Conservation (phyloP, 2,113 vertebrate species). For the Cyrtonyx montezumae region DNA sequence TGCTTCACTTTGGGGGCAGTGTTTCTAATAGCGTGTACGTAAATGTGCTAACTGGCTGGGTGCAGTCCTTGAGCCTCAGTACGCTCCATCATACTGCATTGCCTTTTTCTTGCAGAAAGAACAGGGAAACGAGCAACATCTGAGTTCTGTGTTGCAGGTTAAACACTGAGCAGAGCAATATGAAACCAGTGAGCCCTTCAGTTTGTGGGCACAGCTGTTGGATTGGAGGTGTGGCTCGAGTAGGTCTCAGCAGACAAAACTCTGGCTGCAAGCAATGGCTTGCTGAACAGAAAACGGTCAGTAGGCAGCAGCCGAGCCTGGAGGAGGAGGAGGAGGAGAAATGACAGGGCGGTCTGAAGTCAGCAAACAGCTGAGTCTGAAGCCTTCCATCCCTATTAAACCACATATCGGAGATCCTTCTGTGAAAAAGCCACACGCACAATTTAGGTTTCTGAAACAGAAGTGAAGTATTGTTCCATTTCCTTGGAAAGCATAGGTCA, state of each 20-base stretch:
- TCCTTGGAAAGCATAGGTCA: conserved; percentile 47
- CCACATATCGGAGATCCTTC: neutral
- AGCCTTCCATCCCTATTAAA: neutral
- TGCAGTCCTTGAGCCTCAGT: neutral
- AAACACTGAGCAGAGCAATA: neutral
- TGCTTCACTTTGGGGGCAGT: neutral
- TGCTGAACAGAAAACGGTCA: neutral
- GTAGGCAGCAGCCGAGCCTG: neutral
- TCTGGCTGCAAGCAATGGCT: neutral
- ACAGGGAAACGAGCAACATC: neutral
- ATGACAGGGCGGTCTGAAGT: neutral
- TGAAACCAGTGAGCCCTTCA: neutral
- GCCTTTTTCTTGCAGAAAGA: neutral
- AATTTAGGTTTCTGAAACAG: conserved; percentile 11
- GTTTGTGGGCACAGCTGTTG: neutral
- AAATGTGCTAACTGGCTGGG: neutral
- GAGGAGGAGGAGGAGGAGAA: neutral
- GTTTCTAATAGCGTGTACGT: neutral
- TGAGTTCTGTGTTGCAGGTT: neutral
- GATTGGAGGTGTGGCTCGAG: neutral
- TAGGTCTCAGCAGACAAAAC: neutral
- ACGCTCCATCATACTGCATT: neutral
- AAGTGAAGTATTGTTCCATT: conserved; percentile 30
- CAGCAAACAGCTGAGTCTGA: neutral
- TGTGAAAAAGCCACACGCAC: neutral